Evolutionary conservation across 1,140 invertebrate species (phyloP).

Genomic region (Drosophila parvula): DNA sequence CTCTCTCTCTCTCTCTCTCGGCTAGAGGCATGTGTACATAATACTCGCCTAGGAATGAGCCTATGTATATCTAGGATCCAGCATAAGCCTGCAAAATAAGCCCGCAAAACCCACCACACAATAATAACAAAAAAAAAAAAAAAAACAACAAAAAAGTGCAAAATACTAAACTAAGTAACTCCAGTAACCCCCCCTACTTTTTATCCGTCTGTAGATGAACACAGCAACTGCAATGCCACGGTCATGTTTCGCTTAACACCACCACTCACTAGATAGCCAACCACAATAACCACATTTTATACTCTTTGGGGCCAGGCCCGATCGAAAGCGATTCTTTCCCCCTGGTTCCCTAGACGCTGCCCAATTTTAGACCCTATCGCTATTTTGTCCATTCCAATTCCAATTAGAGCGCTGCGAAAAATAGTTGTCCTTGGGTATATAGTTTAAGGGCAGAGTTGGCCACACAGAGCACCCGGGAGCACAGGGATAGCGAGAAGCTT

Average conservation of each 20-base stretch:
- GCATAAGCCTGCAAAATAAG: constrained; percentile 46
- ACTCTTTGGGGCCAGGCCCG: neutral
- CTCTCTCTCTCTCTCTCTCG: constrained; percentile 20
- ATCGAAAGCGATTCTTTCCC: neutral
- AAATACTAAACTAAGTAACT: constrained; percentile 9
- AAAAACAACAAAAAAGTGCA: neutral
- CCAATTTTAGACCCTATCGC: neutral
- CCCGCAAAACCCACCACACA: neutral
- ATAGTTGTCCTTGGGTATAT: neutral
- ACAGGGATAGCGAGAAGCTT: neutral
- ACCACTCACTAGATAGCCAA: constrained; percentile 31
- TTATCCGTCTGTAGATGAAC: constrained; percentile 37
- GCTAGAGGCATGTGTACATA: constrained; percentile 77
- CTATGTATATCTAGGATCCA: constrained; percentile 59
- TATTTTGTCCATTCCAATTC: neutral
- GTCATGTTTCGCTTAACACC: constrained; percentile 64
- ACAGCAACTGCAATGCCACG: constrained; percentile 61
- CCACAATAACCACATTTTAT: constrained; percentile 2
- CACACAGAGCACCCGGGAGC: neutral
- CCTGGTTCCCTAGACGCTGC: neutral
- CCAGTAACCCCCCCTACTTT: constrained; percentile 19
- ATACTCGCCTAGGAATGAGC: constrained; percentile 64
- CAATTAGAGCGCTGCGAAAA: neutral
- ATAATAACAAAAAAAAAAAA: constrained; percentile 5
- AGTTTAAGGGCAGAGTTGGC: neutral